Percentiles rank a stretch among this genome's conserved stretches.
phyloP scores from a whole-genome alignment of 2,888 invertebrate species.

The Melanotus villosus region DNA sequence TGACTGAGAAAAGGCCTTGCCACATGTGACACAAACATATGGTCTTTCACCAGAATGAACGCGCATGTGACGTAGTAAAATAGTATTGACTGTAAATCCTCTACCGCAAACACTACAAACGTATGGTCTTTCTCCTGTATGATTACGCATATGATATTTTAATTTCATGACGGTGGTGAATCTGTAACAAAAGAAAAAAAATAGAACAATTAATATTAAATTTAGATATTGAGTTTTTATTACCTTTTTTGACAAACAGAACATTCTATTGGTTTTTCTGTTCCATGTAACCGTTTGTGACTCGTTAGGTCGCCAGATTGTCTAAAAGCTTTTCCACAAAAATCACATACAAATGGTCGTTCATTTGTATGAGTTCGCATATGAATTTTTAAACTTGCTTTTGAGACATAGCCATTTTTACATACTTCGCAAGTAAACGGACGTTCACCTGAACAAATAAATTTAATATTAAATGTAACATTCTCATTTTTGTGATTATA shows the following conservation, averaged over 20 bases:
- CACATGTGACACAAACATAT: conserved; percentile 68
- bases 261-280: conserved; percentile 68
- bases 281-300: conserved; percentile 67
- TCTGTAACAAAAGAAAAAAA: too few species aligned
- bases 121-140: conserved; percentile 68
- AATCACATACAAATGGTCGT: conserved; percentile 67
- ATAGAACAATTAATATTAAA: too few species aligned
- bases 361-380: conserved; percentile 69
- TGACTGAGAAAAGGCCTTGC: conserved; percentile 68
- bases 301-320: conserved; percentile 68
- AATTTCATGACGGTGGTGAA: conserved; percentile 69
- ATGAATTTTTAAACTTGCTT: conserved; percentile 68
- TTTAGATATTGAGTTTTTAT: too few species aligned
- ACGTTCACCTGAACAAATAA: conserved; percentile 62
- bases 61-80: conserved; percentile 67
- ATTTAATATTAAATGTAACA: not conserved
- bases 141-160: conserved; percentile 69
- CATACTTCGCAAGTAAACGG: conserved; percentile 68
- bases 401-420: conserved; percentile 68
- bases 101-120: conserved; percentile 67
- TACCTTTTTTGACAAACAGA: conserved; percentile 67
- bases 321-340: conserved; percentile 68
- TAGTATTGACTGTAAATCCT: conserved; percentile 69
- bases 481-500: too few species aligned
- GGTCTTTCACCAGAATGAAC: conserved; percentile 68